phyloP scores from a whole-genome alignment of 2,113 vertebrate genomes.

The Malurus alboscapulatus region DNA sequence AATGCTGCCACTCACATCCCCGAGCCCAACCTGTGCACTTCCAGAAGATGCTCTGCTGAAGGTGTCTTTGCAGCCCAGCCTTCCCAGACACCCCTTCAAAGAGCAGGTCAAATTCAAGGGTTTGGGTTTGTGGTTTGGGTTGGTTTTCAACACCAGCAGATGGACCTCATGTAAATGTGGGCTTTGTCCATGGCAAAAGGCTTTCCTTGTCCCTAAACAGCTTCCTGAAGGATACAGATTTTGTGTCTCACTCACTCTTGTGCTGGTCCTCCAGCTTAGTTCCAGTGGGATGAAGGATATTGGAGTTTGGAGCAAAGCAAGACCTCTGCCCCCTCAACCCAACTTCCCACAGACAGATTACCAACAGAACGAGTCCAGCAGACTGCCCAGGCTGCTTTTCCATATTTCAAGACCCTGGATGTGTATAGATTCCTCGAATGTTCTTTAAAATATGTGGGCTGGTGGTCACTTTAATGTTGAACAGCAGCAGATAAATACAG shows the following conservation, averaged over 20 bases:
- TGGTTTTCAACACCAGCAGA: neutral
- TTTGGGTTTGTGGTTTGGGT: neutral
- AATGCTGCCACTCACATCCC: neutral
- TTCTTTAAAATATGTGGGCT: neutral
- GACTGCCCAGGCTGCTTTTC: neutral
- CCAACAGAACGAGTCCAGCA: neutral
- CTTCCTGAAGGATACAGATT: neutral
- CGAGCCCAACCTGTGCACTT: neutral
- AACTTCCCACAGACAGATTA: neutral
- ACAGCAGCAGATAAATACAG: neutral
- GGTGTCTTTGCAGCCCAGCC: neutral
- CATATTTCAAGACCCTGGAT: neutral
- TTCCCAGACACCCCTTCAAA: neutral
- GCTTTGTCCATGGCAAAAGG: neutral
- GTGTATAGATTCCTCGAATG: neutral
- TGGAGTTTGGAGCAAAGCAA: neutral
- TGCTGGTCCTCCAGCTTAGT: neutral
- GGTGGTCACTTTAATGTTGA: neutral
- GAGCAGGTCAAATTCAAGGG: neutral
- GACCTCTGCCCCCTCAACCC: neutral
- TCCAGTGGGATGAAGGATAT: neutral
- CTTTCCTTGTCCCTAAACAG: neutral
- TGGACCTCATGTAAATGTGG: fast-evolving
- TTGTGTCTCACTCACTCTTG: neutral
- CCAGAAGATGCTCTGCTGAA: neutral